Evolutionary conservation across 2,797 vertebrate species (phyloP).

Genomic region (Gorsachius magnificus): DNA sequence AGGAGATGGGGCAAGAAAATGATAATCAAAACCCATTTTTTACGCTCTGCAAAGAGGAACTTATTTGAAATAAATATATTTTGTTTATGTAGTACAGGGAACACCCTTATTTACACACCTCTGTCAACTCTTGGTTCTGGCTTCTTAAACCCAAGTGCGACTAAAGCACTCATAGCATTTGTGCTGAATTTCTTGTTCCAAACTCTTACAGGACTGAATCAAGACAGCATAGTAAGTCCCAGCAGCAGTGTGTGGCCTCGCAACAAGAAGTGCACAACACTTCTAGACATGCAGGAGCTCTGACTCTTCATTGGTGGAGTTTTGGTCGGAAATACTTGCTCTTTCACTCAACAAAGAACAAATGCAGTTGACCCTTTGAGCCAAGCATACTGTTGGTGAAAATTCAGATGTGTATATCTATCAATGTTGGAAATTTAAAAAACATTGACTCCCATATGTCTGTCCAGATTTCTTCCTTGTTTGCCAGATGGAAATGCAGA

Average conservation of each 20-base stretch:
- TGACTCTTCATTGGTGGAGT: neutral
- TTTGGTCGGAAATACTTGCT: neutral
- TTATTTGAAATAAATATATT: neutral
- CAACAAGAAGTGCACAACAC: neutral
- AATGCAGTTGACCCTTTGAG: neutral
- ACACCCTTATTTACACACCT: neutral
- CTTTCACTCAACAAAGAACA: neutral
- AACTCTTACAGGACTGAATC: neutral
- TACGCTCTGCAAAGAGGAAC: neutral
- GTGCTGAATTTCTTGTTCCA: neutral
- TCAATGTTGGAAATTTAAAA: neutral
- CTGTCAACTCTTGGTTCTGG: neutral
- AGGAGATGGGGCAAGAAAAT: neutral
- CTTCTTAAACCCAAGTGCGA: neutral
- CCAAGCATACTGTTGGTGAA: neutral
- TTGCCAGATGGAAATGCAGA: constrained; percentile 55
- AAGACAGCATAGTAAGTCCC: neutral
- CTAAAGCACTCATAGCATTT: neutral
- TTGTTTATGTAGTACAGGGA: neutral
- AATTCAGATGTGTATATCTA: neutral
- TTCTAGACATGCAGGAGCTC: neutral
- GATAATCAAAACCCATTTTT: neutral
- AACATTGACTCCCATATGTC: constrained; percentile 23
- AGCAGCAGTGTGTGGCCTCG: neutral
- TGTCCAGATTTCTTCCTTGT: constrained; percentile 16